A percentile compares a stretch with the other conserved stretches of the same genome.
Evolutionary conservation across 2,113 vertebrate species (phyloP).

Genomic region (Gasterosteus aculeatus): DNA sequence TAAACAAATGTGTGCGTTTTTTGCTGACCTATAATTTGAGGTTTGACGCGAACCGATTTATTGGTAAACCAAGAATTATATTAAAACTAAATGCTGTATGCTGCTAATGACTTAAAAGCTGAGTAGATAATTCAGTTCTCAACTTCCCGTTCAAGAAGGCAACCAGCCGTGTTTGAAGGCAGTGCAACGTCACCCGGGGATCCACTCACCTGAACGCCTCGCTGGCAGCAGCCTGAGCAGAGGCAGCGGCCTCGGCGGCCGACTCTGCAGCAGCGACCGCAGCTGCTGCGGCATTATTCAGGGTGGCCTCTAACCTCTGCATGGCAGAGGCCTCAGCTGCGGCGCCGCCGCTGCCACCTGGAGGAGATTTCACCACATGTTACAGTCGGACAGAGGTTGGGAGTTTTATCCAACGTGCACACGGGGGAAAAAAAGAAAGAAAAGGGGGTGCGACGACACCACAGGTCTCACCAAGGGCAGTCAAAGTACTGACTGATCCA

Average conservation of each 20-base stretch:
- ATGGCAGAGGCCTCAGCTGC: conserved; percentile 87
- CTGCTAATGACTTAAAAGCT: not conserved
- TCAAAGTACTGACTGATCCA: conserved; percentile 84
- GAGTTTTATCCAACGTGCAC: not conserved
- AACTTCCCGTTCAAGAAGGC: not conserved
- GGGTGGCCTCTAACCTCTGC: conserved; percentile 88
- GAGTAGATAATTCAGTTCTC: not conserved
- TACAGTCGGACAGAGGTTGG: conserved; percentile 1
- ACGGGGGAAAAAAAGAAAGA: not conserved
- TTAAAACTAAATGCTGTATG: not conserved
- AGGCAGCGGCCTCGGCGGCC: conserved; percentile 76
- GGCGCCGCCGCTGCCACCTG: conserved; percentile 85
- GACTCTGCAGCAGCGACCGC: conserved; percentile 80
- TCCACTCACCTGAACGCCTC: conserved; percentile 66
- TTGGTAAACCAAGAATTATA: not conserved
- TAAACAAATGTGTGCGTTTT: not conserved
- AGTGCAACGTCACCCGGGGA: not conserved
- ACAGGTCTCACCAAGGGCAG: conserved; percentile 74
- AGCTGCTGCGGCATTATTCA: conserved; percentile 84
- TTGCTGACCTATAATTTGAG: not conserved
- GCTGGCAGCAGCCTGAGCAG: conserved; percentile 79
- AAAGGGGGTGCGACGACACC: not conserved
- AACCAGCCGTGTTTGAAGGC: not conserved
- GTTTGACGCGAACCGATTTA: not conserved
- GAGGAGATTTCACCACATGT: not conserved